Evolutionary conservation across 2,113 vertebrate species (phyloP).

Genomic region (Manacus vitellinus): DNA sequence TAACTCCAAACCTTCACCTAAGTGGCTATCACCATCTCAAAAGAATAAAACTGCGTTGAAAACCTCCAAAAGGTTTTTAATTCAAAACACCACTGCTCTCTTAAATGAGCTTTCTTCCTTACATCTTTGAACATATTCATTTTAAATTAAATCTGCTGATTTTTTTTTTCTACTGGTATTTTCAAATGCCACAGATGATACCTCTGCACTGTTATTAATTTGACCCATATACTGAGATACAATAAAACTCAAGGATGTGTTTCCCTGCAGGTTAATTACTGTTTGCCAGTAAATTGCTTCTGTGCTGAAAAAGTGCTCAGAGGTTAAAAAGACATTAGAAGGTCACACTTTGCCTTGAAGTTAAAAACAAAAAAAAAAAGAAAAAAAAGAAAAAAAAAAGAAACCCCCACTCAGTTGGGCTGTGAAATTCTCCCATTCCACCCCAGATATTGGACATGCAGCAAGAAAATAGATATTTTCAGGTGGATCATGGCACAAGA

Average conservation of each 20-base stretch:
- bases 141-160: neutral
- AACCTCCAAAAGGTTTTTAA: neutral
- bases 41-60: neutral
- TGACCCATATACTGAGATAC: neutral
- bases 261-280: slow-evolving; percentile 17
- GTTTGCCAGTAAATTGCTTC: neutral
- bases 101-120: neutral
- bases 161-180: neutral
- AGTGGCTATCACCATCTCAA: neutral
- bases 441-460: neutral
- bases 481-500: neutral
- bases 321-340: neutral
- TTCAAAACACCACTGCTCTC: neutral
- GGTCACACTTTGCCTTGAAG: neutral
- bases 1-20: neutral
- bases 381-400: neutral
- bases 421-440: neutral
- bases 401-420: neutral
- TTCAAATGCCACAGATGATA: neutral
- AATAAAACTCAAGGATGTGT: neutral
- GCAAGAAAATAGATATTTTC: neutral
- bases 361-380: neutral
- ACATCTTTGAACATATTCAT: neutral
- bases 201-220: neutral
- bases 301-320: neutral